Conservation (phyloP, 2,888 invertebrate species). For the Venusia cambrica region DNA sequence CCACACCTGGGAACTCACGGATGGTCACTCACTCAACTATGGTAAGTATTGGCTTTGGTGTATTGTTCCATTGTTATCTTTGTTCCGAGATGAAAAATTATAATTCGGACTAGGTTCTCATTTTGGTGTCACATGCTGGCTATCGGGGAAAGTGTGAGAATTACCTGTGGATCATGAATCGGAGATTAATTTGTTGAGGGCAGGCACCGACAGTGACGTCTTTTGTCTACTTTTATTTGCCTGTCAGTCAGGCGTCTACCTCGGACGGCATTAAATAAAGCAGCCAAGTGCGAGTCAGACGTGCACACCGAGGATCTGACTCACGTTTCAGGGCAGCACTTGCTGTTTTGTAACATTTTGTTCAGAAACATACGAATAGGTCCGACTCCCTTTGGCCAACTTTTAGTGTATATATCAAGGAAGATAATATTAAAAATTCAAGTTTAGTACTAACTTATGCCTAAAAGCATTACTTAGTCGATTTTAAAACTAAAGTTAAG, state of each 20-base stretch:
- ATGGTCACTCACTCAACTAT: conserved; percentile 48
- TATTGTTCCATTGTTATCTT: conserved; percentile 42
- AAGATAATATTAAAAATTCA: no score
- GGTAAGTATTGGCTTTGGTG: conserved; percentile 36
- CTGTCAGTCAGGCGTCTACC: conserved; percentile 67
- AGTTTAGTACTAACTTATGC: no score
- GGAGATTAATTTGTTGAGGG: conserved; percentile 22
- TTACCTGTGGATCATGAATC: conserved; percentile 27
- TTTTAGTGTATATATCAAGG: no score
- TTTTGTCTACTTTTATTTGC: conserved; percentile 73
- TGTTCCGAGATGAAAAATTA: conserved; percentile 33
- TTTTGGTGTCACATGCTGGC: conserved; percentile 29
- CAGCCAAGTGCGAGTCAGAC: no score
- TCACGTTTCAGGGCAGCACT: no score
- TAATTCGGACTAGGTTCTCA: conserved; percentile 36
- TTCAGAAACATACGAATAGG: no score
- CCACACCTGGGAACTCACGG: conserved; percentile 68
- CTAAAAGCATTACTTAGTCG: no score
- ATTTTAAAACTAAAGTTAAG: no score
- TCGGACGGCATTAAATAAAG: no score
- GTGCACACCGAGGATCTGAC: no score
- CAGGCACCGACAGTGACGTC: conserved; percentile 31
- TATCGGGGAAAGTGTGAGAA: conserved; percentile 60
- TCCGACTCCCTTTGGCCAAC: no score
- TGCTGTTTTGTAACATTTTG: no score